A percentile compares a stretch with the other conserved stretches of the same genome.
phyloP scores from a whole-genome alignment of 2,888 invertebrate species.

The Dicranocentrus wangi region DNA sequence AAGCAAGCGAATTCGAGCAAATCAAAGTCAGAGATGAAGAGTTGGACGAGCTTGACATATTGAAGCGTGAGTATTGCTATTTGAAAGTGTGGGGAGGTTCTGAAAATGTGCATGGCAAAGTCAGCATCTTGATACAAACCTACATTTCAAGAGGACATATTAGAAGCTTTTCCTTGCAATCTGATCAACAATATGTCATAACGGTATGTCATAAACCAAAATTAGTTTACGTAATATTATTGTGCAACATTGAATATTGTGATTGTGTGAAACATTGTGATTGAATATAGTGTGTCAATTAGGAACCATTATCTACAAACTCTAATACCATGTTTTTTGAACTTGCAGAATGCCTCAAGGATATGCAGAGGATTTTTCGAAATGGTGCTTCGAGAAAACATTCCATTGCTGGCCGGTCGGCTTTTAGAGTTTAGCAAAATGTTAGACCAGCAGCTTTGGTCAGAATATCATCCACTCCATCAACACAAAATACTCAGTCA shows the following conservation, averaged over 20 bases:
- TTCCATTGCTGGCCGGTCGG: conserved; percentile 89
- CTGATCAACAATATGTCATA: conserved; percentile 90
- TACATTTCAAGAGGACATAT: conserved; percentile 88
- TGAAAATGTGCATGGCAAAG: conserved; percentile 94
- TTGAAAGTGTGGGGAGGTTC: conserved; percentile 86
- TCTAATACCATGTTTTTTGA: conserved; percentile 7
- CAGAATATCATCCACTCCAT: conserved; percentile 86
- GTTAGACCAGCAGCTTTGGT: conserved; percentile 94
- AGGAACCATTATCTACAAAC: too few species aligned
- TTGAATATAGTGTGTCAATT: too few species aligned
- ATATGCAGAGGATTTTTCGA: conserved; percentile 95
- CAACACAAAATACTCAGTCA: conserved; percentile 87
- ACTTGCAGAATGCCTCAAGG: conserved; percentile 87
- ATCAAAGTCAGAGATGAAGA: conserved; percentile 97
- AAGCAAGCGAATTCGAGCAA: conserved; percentile 95
- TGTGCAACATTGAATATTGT: too few species aligned
- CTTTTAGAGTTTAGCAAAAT: conserved; percentile 92
- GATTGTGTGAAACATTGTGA: too few species aligned
- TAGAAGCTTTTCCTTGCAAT: conserved; percentile 88
- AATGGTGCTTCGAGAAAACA: conserved; percentile 90
- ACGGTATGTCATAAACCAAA: conserved; percentile 79
- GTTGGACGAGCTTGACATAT: conserved; percentile 88
- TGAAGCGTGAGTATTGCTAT: conserved; percentile 84
- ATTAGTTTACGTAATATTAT: neutral
- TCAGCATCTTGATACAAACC: conserved; percentile 93